Evolutionary conservation across 2,113 vertebrate genomes (phyloP).

Genomic region (Zosterops lateralis): DNA sequence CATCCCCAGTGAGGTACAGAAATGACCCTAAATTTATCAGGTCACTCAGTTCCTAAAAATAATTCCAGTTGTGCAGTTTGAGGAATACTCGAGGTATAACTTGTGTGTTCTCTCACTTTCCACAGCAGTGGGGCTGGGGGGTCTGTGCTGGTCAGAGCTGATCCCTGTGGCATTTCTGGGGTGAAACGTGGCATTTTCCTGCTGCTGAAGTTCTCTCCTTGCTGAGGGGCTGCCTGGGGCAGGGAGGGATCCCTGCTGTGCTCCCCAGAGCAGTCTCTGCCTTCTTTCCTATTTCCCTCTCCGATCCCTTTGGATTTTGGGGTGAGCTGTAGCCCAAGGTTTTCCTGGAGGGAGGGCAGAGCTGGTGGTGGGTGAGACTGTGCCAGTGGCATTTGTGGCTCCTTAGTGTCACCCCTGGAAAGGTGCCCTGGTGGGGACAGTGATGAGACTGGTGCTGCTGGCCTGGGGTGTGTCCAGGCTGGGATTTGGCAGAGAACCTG

Average conservation of each 20-base stretch:
- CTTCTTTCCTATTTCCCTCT: neutral
- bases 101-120: accelerated
- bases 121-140: accelerated
- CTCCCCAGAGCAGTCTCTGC: neutral
- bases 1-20: neutral
- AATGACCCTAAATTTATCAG: neutral
- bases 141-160: neutral
- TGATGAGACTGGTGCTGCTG: accelerated
- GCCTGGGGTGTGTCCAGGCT: accelerated
- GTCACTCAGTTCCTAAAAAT: neutral
- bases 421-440: accelerated
- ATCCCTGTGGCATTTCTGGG: accelerated
- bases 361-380: accelerated
- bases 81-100: accelerated
- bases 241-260: neutral
- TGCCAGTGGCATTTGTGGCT: accelerated
- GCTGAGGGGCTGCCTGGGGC: neutral
- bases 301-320: neutral
- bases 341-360: neutral
- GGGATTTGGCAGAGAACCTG: neutral
- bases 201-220: neutral
- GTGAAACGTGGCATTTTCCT: neutral
- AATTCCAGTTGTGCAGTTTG: neutral
- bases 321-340: neutral
- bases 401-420: neutral